Evolutionary conservation across 35 echinoderm and acorn worm genomes (phyloP).

Genomic region (Ophiothrix spiculata): DNA sequence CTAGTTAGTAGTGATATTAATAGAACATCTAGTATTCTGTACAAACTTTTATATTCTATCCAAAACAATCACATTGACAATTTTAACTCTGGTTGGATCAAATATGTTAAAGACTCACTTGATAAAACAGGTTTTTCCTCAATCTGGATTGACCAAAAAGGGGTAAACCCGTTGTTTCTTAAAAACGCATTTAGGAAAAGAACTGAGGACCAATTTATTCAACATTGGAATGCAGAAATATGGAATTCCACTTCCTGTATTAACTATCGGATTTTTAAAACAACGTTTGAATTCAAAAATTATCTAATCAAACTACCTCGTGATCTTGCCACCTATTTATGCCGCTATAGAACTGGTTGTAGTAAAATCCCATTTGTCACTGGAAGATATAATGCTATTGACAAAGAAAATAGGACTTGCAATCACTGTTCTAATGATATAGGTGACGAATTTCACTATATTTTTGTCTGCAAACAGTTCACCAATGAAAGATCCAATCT

Average conservation of each 20-base stretch:
- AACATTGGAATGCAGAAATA: background rate
- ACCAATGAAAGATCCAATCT: background rate
- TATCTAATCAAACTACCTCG: background rate
- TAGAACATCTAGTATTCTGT: too few relatives aligned
- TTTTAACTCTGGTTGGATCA: conserved; percentile 10
- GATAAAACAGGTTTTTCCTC: background rate
- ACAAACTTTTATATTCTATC: too few relatives aligned
- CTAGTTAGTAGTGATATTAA: too few relatives aligned
- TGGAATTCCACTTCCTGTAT: background rate
- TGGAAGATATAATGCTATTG: background rate
- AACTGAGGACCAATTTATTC: background rate
- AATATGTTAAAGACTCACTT: background rate
- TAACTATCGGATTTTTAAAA: conserved; percentile 1
- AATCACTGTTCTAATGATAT: background rate
- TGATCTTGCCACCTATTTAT: background rate
- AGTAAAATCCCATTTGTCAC: background rate
- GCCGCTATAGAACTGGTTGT: background rate
- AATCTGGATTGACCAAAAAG: background rate
- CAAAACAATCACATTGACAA: background rate
- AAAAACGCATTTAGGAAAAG: background rate
- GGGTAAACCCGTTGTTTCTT: background rate
- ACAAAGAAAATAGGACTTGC: background rate
- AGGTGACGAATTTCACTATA: background rate
- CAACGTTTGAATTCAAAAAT: background rate
- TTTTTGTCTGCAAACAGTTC: background rate